Evolutionary conservation across 2,888 invertebrate genomes (phyloP).

Genomic region (Pollenia amentaria): DNA sequence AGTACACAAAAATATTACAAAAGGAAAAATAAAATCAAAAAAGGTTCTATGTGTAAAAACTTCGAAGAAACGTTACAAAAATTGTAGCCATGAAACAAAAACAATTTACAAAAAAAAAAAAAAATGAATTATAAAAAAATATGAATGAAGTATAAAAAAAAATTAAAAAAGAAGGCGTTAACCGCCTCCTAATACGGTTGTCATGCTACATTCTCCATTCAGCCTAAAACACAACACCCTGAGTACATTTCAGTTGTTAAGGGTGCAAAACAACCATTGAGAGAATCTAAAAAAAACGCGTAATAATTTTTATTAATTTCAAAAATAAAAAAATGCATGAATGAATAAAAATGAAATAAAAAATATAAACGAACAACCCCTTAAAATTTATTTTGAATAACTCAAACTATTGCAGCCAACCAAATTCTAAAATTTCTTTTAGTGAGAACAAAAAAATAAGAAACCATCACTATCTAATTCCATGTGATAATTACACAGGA

Average conservation of each 20-base stretch:
- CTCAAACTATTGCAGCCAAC: constrained; percentile 33
- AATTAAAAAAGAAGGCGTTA: constrained; percentile 75
- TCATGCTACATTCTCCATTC: constrained; percentile 74
- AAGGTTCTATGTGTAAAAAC: constrained; percentile 63
- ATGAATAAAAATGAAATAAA: constrained; percentile 57
- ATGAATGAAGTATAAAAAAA: constrained; percentile 58
- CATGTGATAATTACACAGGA: constrained; percentile 71
- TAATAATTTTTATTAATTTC: constrained; percentile 65
- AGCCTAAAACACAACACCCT: constrained; percentile 66
- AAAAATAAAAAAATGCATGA: constrained; percentile 51
- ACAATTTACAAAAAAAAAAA: constrained; percentile 31
- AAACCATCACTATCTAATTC: constrained; percentile 48
- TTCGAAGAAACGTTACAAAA: constrained; percentile 69
- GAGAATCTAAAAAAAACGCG: constrained; percentile 48
- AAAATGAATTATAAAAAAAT: constrained; percentile 63
- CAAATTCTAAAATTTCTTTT: constrained; percentile 20
- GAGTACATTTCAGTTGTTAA: constrained; percentile 57
- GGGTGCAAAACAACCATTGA: constrained; percentile 70
- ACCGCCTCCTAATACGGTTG: constrained; percentile 77
- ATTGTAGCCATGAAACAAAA: constrained; percentile 52
- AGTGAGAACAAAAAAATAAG: constrained; percentile 29
- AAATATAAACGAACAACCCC: constrained; percentile 70
- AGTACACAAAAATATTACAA: background rate
- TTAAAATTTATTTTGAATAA: constrained; percentile 32
- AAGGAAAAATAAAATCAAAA: constrained; percentile 50